These are phyloP conservation scores for Ochropleura plecta DNA, from an alignment of 2,888 invertebrate genomes.

Conservation along the genomic window DNA sequence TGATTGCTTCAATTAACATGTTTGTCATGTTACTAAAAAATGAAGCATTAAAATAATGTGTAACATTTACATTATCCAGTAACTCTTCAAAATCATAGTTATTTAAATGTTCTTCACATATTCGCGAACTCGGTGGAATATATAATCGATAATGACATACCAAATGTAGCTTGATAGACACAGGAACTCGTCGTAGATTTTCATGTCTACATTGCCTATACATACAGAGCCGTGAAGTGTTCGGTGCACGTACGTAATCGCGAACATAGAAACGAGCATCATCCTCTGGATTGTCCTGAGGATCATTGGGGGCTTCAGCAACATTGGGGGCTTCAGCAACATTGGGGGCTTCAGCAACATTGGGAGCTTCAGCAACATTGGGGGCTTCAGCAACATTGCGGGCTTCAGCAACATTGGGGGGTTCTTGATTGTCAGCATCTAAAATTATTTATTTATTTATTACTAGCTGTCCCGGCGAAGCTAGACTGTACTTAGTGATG, in stretches of 20 bases:
- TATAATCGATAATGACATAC: slow-evolving; percentile 38
- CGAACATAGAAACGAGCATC: slow-evolving; percentile 15
- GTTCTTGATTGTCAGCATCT: slow-evolving; percentile 32
- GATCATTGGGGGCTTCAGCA: slow-evolving; percentile 8
- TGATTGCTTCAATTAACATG: slow-evolving; percentile 13
- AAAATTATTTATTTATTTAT: slow-evolving; percentile 33
- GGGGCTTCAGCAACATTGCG: slow-evolving; percentile 1
- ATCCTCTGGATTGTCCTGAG: slow-evolving; percentile 11
- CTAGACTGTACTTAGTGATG: slow-evolving; percentile 25
- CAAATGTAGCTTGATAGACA: slow-evolving; percentile 37
- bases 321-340: neutral
- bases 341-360: slow-evolving; percentile 24
- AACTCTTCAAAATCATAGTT: neutral
- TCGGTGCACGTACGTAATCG: slow-evolving; percentile 12
- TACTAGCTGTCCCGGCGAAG: slow-evolving; percentile 27
- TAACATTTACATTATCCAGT: slow-evolving; percentile 4
- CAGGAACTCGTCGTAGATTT: slow-evolving; percentile 19
- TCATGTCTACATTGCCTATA: slow-evolving; percentile 14
- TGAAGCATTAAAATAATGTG: slow-evolving; percentile 32
- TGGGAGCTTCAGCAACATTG: neutral
- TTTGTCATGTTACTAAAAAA: slow-evolving; percentile 34
- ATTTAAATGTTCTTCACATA: slow-evolving; percentile 37
- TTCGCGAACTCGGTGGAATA: slow-evolving; percentile 26
- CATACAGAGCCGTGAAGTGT: slow-evolving; percentile 1
- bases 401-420: slow-evolving; percentile 5